Base-by-base conservation (phyloP, 2,113 vertebrate genomes). In the Hymenochirus boettgeri region DNA sequence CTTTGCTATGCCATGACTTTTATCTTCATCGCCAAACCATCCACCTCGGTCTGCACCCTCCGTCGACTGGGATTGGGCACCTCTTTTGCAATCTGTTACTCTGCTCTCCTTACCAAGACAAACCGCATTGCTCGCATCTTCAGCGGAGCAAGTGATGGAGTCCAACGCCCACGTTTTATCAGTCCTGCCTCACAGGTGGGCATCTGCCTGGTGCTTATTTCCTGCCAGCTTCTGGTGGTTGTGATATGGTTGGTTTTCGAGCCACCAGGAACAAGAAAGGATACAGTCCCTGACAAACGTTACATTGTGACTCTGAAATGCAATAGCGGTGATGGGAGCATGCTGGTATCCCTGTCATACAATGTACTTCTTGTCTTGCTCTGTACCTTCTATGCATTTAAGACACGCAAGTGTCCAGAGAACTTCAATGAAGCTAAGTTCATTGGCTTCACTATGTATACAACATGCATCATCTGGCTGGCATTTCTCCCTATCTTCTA, bases 391-490 rank as follows among this genome's bases (percentile, higher is more conserved):
- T 99, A 99, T 0, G 96, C 96, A 73, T 98, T 99, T 84, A 99
- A 99, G 90, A 99, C 96, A 17, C 82, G 96, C 57, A 98, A 98
- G 83, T 99, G 96, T 72, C 96, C 96, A 0, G 96, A 99, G 73
- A 99, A 98, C 79, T 99, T 99, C 88, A 99, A 99, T 0, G 96
- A 99, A 79, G 96, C 96, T 81, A 99, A 99, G 76, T 98, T 98
- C 80, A 99, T 99, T 0, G 96, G 96, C 17, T 99, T 99, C 78
- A 99, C 96, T 74, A 99, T 99, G 96, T 99, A 99, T 75, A 99
- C 96, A 3, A 99, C 96, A 52, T 99, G 96, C 83, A 99, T 99
- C 88, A 98, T 99, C 87, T 99, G 96, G 96, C 86, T 99, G 45
- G 96, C 96, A 18, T 99, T 99, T 80, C 89, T 97, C 76, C 96